Percentiles rank a stretch among this genome's conserved stretches.
These are phyloP conservation scores for Metallyticus violacea DNA, from an alignment of 2,888 invertebrate species.

Conservation along the genomic window DNA sequence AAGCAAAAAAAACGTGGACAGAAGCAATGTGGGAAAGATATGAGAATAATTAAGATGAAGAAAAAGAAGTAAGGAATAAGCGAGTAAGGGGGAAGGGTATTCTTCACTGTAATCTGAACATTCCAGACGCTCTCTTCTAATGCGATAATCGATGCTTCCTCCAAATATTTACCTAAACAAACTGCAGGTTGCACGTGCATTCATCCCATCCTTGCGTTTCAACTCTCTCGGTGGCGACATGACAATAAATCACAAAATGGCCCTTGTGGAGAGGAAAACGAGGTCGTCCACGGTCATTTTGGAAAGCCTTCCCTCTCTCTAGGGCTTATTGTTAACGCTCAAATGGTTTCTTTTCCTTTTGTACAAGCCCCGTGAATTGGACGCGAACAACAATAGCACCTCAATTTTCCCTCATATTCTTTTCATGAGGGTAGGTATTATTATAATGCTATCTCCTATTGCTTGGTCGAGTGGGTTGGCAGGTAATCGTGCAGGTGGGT, in stretches of 20 bases:
- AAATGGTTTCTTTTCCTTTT: neutral
- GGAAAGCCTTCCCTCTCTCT: neutral
- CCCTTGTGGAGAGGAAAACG: neutral
- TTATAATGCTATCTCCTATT: neutral
- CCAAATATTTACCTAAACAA: neutral
- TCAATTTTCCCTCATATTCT: constrained; percentile 27
- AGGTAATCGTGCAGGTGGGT: neutral
- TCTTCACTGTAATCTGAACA: too few relatives aligned
- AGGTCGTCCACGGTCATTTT: neutral
- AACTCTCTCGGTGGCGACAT: neutral
- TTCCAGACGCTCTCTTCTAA: too few relatives aligned
- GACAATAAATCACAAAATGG: neutral
- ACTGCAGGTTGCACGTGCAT: neutral
- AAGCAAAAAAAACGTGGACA: too few relatives aligned
- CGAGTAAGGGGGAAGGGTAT: too few relatives aligned
- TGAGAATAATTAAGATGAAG: too few relatives aligned
- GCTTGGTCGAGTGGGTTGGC: neutral
- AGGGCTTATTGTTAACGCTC: neutral
- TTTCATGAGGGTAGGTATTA: constrained; percentile 13
- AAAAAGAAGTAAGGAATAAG: too few relatives aligned
- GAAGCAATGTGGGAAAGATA: too few relatives aligned
- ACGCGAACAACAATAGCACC: constrained; percentile 22
- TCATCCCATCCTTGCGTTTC: neutral
- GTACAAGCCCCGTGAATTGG: constrained; percentile 13
- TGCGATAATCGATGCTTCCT: too few relatives aligned